phyloP scores from a whole-genome alignment of 2,888 invertebrate species.

The Muschampia plurimacula region DNA sequence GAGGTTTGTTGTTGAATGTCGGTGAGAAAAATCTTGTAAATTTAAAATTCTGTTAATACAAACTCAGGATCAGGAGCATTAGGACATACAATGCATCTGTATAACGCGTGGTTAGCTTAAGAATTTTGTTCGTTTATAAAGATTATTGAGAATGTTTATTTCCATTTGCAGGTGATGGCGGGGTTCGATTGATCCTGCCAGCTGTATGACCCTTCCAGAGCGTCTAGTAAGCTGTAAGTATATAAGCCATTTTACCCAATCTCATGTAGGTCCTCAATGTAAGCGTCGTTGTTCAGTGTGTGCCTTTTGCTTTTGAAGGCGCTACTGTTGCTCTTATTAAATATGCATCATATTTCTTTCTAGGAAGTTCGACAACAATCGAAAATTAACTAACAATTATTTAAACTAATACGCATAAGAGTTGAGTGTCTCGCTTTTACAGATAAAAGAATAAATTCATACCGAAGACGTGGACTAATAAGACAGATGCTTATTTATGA shows the following conservation, averaged over 20 bases:
- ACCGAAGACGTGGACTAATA: no score
- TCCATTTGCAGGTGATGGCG: slow-evolving; percentile 71
- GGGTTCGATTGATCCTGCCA: slow-evolving; percentile 65
- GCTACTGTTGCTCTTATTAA: background rate
- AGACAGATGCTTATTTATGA: no score
- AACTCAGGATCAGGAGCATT: background rate
- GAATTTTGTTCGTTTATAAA: background rate
- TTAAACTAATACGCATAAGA: no score
- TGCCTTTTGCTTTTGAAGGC: no score
- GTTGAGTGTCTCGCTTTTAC: no score
- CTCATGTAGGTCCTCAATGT: no score
- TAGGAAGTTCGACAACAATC: no score
- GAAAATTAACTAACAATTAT: no score
- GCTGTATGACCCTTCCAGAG: slow-evolving; percentile 62
- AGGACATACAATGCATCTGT: background rate
- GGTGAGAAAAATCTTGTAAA: background rate
- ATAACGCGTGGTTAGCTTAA: background rate
- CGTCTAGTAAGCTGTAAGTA: slow-evolving; percentile 72
- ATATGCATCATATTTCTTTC: background rate
- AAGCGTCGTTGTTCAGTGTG: no score
- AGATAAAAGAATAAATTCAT: no score
- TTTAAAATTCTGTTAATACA: background rate
- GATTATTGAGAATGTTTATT: slow-evolving; percentile 16
- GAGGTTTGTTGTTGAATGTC: background rate
- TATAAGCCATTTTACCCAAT: background rate